Evolutionary conservation across 2,888 invertebrate species (phyloP).

Genomic region (Esperia sulphurella): DNA sequence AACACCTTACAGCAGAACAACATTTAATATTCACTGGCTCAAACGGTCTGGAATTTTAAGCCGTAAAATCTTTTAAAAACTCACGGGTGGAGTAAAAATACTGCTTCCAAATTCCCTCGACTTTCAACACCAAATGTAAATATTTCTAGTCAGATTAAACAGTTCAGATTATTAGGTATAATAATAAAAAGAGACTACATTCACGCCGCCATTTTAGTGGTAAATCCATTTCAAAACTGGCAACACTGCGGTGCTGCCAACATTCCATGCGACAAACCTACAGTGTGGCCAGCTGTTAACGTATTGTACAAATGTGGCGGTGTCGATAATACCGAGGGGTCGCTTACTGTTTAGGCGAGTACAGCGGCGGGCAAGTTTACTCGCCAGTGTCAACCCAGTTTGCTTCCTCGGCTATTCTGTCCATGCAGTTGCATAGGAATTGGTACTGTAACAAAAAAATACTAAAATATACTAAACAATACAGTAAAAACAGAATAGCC

Average conservation of each 20-base stretch:
- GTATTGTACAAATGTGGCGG: conserved; percentile 3
- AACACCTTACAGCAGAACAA: too few species aligned
- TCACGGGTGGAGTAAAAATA: too few species aligned
- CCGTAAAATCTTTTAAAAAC: too few species aligned
- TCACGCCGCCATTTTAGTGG: conserved; percentile 11
- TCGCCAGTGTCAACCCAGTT: conserved; percentile 92
- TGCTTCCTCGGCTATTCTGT: conserved; percentile 95
- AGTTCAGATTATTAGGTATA: conserved; percentile 5
- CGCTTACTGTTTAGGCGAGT: conserved; percentile 17
- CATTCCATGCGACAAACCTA: not conserved
- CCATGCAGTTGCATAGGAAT: conserved; percentile 96
- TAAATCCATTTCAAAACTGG: conserved; percentile 4
- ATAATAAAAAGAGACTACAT: conserved; percentile 17
- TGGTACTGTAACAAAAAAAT: conserved; percentile 83
- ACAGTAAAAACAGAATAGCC: too few species aligned
- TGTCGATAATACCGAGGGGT: conserved; percentile 20
- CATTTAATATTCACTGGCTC: too few species aligned
- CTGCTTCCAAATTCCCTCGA: not conserved
- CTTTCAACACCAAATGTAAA: not conserved
- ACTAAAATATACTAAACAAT: too few species aligned
- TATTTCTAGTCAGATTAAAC: not conserved
- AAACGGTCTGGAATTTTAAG: too few species aligned
- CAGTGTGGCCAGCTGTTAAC: not conserved
- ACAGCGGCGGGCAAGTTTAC: conserved; percentile 58
- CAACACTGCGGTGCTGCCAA: conserved; percentile 10